Conservation (phyloP, 1,140 invertebrate genomes). For the Drosophila biarmipes region DNA sequence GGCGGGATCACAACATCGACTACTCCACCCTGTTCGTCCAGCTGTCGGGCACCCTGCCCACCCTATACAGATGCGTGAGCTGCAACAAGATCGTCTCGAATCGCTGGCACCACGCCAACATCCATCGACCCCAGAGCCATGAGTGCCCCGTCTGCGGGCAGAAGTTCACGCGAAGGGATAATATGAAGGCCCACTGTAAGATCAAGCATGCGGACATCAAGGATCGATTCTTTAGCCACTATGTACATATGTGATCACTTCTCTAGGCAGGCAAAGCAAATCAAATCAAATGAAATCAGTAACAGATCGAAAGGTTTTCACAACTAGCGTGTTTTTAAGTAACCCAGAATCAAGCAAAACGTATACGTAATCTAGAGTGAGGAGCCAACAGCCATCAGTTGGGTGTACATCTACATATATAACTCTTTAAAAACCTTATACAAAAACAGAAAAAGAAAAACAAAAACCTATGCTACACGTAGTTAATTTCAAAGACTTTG, state of each 20-base stretch:
- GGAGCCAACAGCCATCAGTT: constrained; percentile 33
- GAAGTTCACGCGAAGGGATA: constrained; percentile 89
- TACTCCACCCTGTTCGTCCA: constrained; percentile 84
- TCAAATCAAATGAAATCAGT: constrained; percentile 25
- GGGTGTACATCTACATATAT: constrained; percentile 46
- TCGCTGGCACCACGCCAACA: constrained; percentile 90
- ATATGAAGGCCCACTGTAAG: constrained; percentile 89
- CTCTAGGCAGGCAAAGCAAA: constrained; percentile 77
- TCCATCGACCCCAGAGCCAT: constrained; percentile 89
- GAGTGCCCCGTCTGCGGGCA: constrained; percentile 89
- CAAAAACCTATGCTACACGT: constrained; percentile 42
- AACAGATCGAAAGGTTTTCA: constrained; percentile 34
- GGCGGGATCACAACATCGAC: constrained; percentile 84
- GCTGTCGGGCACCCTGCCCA: constrained; percentile 80
- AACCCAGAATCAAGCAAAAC: constrained; percentile 32
- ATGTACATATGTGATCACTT: constrained; percentile 85
- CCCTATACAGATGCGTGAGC: constrained; percentile 82
- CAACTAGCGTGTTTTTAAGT: constrained; percentile 26
- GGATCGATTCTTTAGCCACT: constrained; percentile 84
- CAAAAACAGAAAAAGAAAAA: not conserved
- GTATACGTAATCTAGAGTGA: constrained; percentile 54
- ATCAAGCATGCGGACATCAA: constrained; percentile 88
- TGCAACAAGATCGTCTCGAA: constrained; percentile 90
- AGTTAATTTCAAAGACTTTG: constrained; percentile 74
- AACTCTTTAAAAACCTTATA: constrained; percentile 26